Evolutionary conservation across 1,140 invertebrate species (phyloP), one percentile per base, ranked within the genome.

Genomic region (Coelopa frigida): DNA sequence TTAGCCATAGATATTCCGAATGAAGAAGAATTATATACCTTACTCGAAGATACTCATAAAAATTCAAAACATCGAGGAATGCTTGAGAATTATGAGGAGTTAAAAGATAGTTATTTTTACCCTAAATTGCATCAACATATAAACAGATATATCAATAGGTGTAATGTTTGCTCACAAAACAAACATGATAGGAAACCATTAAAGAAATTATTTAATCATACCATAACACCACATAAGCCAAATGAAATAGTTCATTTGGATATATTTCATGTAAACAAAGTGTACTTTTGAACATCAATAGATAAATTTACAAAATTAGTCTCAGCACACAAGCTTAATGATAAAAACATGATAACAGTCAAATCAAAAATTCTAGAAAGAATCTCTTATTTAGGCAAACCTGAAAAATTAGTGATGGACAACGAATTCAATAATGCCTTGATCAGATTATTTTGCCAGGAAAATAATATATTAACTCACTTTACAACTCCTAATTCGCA

Each of bases 341-440:
- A 42, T 27, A 42, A 29, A 29, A 29, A 42, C 20, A 42, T 42
- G 40, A 4, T 14, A 14, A 42, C 40, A 17, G 20, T 29, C 20
- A 42, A 42, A 42, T 4, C 18, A 12, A 42, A 42, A 42, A n/a
- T 27, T 12, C 4, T 17, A 17, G 40, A 42, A 42, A 42, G 23
- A 18, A 27, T 42, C 20, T n/a, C 40, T 14, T 8, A 27, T 33
- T 33, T 44, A 14, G 42, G 42, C 18, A 33, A 33, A 44, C 27
- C 42, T 12, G 6, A 12, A 14, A 43, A 44, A 24, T 12, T 43
- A 31, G 26, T 43, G 15, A 43, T 43, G 40, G 26, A 43, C 14
- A 43, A 43, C 23, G 40, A 43, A 22, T 33, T 44, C 23, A 32
- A 44, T 33, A 44, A 44, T 22, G 29, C 37, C 15, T 39, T 23